Base-by-base conservation (phyloP, 2,888 invertebrate genomes). In the Cybosia mesomella region DNA sequence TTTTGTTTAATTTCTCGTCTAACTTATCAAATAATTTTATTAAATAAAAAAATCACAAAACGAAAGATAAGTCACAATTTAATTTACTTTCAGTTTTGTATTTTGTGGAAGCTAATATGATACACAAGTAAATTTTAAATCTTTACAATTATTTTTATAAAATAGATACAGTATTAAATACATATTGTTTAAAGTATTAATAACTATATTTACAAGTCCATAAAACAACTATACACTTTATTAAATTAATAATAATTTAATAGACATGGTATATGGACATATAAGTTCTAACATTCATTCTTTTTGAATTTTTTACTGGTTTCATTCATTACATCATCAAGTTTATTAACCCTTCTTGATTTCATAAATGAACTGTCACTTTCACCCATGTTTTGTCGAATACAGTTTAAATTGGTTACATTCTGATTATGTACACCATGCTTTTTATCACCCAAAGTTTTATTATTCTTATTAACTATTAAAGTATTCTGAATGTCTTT, bases 121-220 rank as follows among this genome's bases (percentile, higher is more conserved):
- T 93, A 93, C 92, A 93, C 86, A 87, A 88, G 85, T 90, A 89
- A 88, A 88, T 82, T 87, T 88, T 89, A 75, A 84, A 85, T 88
- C 86, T 93, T 91, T 93, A 93, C 92, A 93, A 71, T 91, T 91
- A 89, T 85, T 81, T 85, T 89, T 91, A 91, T 89, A 92, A 92
- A 93, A 92, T 92, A 93, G 87, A 86, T 92, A 92, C 89, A 91
- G 89, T 93, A 93, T 93, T 93, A 93, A 92, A 94, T 94, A 94
- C 92, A 92, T 86, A 87, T 88, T 85, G 88, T 89, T 89, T 89
- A 87, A 89, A 89, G 78, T 83, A 88, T 86, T 88, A 92, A 85
- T 49, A 75, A 65, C 91, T 94, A 89, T 95, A 94, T 95, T 91
- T 95, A 95, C 94, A 94, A 85, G 85, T 90, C 84, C 87, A 87